Conservation (phyloP, 2,888 invertebrate species). For the Xylocampa areola region DNA sequence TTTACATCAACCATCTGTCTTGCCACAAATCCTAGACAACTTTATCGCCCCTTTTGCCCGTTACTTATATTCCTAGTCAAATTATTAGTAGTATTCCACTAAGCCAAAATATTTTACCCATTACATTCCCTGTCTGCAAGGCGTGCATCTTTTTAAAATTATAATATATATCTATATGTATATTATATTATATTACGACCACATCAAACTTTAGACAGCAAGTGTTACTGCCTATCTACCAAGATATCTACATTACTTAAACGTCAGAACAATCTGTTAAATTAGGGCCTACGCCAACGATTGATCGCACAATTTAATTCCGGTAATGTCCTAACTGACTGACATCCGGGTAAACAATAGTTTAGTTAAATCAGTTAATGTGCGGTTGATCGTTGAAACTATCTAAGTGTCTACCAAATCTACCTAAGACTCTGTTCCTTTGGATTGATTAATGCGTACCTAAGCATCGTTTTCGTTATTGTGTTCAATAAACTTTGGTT, state of each 20-base stretch:
- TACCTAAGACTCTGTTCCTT: no score
- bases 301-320: conserved; percentile 6
- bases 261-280: conserved; percentile 19
- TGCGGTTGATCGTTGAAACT: no score
- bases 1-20: conserved; percentile 38
- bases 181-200: conserved; percentile 29
- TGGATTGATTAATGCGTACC: no score
- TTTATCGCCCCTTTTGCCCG: conserved; percentile 29
- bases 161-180: no score
- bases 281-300: conserved; percentile 13
- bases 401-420: no score
- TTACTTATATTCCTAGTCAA: conserved; percentile 1
- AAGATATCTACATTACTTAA: conserved; percentile 14
- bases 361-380: neutral
- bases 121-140: no score
- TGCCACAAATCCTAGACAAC: conserved; percentile 20
- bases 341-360: neutral
- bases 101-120: conserved; percentile 4
- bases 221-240: conserved; percentile 11
- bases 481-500: no score
- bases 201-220: conserved; percentile 20
- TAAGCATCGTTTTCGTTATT: no score
- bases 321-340: neutral
- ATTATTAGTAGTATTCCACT: conserved; percentile 2
- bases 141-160: no score